Base-by-base conservation (phyloP, 2,113 vertebrate genomes). In the Diglossa brunneiventris region DNA sequence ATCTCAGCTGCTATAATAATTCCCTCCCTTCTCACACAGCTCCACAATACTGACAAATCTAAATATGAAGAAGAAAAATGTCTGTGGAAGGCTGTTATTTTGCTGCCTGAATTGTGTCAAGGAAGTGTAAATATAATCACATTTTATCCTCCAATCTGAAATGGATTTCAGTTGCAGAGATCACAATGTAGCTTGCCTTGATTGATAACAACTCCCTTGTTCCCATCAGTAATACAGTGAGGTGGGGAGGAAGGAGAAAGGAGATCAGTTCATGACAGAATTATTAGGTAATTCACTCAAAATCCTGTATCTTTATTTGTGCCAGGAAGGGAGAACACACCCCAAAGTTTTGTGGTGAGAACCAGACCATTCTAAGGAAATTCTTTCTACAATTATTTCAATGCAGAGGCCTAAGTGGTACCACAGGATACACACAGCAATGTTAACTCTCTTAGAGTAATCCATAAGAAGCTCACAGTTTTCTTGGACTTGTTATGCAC, bases 51-150 rank as follows among this genome's bases (percentile, higher is more conserved):
- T 98, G 98, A 97, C 97, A 98, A 96, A 98, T 97, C 97, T 98
- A 97, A 98, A 98, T 97, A 97, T 83, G 97, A 98, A 94, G 96
- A 96, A 97, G 97, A 97, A 96, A 96, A 98, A 97, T 95, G 66
- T 97, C 97, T 98, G 90, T 75, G 68, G 97, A 96, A 98, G 95
- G 91, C 97, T 98, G 97, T 97, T 98, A 98, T 98, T 98, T 98
- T 95, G 92, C 97, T 96, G 96, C 97, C 97, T 98, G 97, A 95
- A 93, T 97, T 90, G 96, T 98, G 97, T 98, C 97, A 97, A 95
- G 95, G 92, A 98, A 97, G 97, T 98, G 96, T 98, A 98, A 98
- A 98, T 98, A 98, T 96, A 98, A 98, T 98, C 98, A 97, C 98
- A 94, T 97, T 98, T 97, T 98, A 98, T 98, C 97, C 96, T 96